Evolutionary conservation across 2,797 vertebrate genomes (phyloP), one percentile per base, ranked within the genome.

Genomic region (Fundulus diaphanus): DNA sequence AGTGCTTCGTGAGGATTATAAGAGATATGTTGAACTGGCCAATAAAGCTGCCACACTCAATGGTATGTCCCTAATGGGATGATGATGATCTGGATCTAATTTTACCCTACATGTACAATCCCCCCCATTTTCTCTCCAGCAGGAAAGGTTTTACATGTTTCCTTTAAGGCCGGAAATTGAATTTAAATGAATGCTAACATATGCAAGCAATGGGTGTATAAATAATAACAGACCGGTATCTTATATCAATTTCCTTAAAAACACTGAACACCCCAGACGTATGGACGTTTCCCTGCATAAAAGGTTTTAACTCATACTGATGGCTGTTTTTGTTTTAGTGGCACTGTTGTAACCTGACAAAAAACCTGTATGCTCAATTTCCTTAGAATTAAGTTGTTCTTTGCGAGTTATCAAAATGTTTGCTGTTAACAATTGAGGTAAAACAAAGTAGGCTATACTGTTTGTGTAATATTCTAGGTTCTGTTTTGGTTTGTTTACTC

Each of bases 21-120:
- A 94, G 67, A 92, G 93, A 96, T 99, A 99, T 0, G 98, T 99
- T 72, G 91, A 96, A 44, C 92, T 99, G 73, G 96, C 96, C 92
- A 99, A 99, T 94, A 94, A 96, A 89, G 98, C 97, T 15, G 98
- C 98, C 0, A 9, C 2, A 33, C 95, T 97, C 75, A 99, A 99
- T 5, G 97, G 98, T 99, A n/a, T n/a, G n/a, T n/a, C n/a, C n/a
- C n/a, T n/a, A 99, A 99, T 5, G 97, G 98, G 99, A 94, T 90
- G 92, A 80, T 49, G n/a, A n/a, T n/a, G n/a, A 33, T 70, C 65
- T 42, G 68, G 27, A 61, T 82, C 40, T 76, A 5, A 71, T 74
- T 74, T 66, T 33, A 72, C 42, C 65, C 33, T 37, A 48, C 16
- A 6, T 51, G 46, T 7, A 74, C 20, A 79, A 56, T 71, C 12